Evolutionary conservation across 2,797 vertebrate species (phyloP).

Genomic region (Gadopsis marmoratus): DNA sequence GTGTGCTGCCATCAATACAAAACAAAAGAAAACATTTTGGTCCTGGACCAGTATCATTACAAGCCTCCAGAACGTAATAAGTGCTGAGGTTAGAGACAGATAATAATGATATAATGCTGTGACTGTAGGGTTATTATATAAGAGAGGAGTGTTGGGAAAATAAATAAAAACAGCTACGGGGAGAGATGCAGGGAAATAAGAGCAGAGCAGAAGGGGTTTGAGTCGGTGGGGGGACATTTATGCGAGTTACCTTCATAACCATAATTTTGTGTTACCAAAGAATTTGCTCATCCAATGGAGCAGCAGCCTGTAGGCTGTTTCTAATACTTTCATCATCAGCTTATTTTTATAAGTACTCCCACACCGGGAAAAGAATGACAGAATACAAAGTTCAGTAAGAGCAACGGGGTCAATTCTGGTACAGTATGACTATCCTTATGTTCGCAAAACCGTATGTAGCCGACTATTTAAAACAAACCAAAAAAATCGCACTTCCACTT

Average conservation of each 20-base stretch:
- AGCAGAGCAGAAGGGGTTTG: neutral
- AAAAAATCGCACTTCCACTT: neutral
- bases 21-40: neutral
- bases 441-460: neutral
- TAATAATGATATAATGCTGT: neutral
- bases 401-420: slow-evolving; percentile 22
- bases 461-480: too few species aligned
- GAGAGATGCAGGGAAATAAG: neutral
- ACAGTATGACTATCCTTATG: neutral
- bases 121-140: neutral
- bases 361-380: neutral
- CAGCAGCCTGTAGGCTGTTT: slow-evolving; percentile 21
- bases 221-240: slow-evolving; percentile 6
- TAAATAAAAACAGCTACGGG: slow-evolving; percentile 2
- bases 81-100: neutral
- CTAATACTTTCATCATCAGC: slow-evolving; percentile 50
- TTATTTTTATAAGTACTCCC: slow-evolving; percentile 23
- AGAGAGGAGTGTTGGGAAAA: neutral
- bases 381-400: slow-evolving; percentile 20
- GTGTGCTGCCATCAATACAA: neutral
- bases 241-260: slow-evolving; percentile 15
- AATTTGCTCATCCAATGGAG: slow-evolving; percentile 17
- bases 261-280: slow-evolving; percentile 20
- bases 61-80: neutral
- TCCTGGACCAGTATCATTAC: neutral